Evolutionary conservation across 2,888 invertebrate species (phyloP).

Genomic region (Emesis furor): DNA sequence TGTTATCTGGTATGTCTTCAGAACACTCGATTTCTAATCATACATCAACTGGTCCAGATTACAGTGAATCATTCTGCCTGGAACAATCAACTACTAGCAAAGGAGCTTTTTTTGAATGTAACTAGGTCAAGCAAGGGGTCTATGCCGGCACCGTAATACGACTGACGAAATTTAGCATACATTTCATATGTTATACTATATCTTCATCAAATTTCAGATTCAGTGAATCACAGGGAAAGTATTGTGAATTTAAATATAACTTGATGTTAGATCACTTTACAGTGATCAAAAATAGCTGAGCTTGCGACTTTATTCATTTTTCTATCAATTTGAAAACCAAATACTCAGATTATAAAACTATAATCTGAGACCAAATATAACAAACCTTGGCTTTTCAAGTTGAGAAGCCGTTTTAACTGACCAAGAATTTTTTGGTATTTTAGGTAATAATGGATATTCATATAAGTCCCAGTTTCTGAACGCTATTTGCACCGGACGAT

Average conservation of each 20-base stretch:
- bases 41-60: constrained; percentile 73
- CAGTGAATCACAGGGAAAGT: constrained; percentile 74
- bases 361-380: neutral
- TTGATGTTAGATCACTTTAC: constrained; percentile 54
- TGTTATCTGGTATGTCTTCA: constrained; percentile 54
- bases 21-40: constrained; percentile 72
- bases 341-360: too few relatives aligned
- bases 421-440: neutral
- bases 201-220: constrained; percentile 67
- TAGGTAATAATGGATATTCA: neutral
- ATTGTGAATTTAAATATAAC: constrained; percentile 71
- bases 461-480: constrained; percentile 8
- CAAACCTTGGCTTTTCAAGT: neutral
- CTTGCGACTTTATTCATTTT: constrained; percentile 23
- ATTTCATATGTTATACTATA: constrained; percentile 71
- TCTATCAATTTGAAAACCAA: neutral
- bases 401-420: neutral
- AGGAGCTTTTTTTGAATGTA: constrained; percentile 34
- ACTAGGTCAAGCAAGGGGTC: constrained; percentile 68
- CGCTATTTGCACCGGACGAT: constrained; percentile 67
- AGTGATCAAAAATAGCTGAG: constrained; percentile 60
- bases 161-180: constrained; percentile 73
- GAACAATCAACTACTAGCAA: constrained; percentile 74
- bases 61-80: constrained; percentile 70
- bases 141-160: constrained; percentile 63